Conservation (phyloP, 2,888 invertebrate genomes). For the Octodonta nipae region DNA sequence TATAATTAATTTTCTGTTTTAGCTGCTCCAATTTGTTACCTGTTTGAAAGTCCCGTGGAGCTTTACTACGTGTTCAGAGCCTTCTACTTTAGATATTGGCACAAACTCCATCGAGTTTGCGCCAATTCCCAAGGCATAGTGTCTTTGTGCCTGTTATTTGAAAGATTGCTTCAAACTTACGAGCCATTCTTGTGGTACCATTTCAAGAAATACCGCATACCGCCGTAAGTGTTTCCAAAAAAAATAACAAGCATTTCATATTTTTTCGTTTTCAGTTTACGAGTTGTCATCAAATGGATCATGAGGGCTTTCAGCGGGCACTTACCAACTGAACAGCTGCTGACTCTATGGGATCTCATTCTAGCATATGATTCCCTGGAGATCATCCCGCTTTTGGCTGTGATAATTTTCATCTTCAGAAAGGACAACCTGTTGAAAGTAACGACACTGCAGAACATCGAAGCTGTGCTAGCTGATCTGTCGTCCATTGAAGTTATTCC, state of each 20-base stretch:
- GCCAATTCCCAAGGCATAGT: conserved; percentile 89
- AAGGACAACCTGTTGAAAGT: conserved; percentile 71
- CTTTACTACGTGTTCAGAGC: conserved; percentile 84
- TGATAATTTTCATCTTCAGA: conserved; percentile 71
- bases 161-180: conserved; percentile 75
- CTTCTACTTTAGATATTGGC: conserved; percentile 84
- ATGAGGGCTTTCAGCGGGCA: conserved; percentile 94
- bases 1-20: conserved; percentile 8
- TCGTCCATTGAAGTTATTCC: conserved; percentile 79
- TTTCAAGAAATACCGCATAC: conserved; percentile 73
- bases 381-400: conserved; percentile 72
- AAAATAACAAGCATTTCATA: background rate
- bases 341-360: conserved; percentile 84
- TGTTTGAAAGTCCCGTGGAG: conserved; percentile 76
- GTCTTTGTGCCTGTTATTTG: conserved; percentile 76
- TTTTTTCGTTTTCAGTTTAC: conserved; percentile 45
- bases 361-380: conserved; percentile 87
- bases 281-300: conserved; percentile 89
- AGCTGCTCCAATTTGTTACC: conserved; percentile 91
- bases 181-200: conserved; percentile 87
- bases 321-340: conserved; percentile 78
- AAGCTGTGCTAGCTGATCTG: conserved; percentile 76
- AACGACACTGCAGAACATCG: conserved; percentile 62
- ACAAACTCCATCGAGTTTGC: conserved; percentile 79
- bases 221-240: conserved; percentile 61